Conservation (phyloP, 2,888 invertebrate species). For the Ariolimax columbianus region DNA sequence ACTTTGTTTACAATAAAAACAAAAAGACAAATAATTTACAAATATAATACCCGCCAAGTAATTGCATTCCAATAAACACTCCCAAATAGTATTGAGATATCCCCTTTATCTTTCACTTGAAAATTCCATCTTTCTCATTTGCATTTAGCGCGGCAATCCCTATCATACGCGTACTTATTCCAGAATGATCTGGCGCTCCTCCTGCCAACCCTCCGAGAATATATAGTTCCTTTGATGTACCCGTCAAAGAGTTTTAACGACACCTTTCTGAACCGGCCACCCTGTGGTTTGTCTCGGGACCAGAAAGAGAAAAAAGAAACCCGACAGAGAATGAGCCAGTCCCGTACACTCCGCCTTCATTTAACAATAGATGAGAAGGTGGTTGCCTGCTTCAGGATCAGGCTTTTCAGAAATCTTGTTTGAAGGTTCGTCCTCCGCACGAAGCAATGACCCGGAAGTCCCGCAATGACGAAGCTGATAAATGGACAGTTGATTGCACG, state of each 20-base stretch:
- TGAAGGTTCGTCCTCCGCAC: not conserved
- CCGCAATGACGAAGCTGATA: not conserved
- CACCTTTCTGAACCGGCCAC: not conserved
- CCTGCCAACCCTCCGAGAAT: not conserved
- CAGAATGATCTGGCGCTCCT: not conserved
- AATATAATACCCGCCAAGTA: too few species aligned
- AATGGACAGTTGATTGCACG: not conserved
- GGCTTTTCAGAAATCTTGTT: not conserved
- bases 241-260: slow-evolving; percentile 8
- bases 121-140: slow-evolving; percentile 4
- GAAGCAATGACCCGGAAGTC: not conserved
- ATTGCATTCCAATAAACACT: too few species aligned
- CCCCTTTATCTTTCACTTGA: too few species aligned
- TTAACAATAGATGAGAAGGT: not conserved
- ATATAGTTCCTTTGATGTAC: slow-evolving; percentile 12
- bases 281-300: not conserved
- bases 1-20: too few species aligned
- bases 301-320: not conserved
- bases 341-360: not conserved
- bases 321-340: not conserved
- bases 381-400: not conserved
- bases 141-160: not conserved
- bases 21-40: too few species aligned
- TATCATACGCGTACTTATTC: too few species aligned
- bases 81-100: too few species aligned